These are phyloP conservation scores for Eupithecia centaureata DNA, from an alignment of 2,888 invertebrate species.

Conservation along the genomic window DNA sequence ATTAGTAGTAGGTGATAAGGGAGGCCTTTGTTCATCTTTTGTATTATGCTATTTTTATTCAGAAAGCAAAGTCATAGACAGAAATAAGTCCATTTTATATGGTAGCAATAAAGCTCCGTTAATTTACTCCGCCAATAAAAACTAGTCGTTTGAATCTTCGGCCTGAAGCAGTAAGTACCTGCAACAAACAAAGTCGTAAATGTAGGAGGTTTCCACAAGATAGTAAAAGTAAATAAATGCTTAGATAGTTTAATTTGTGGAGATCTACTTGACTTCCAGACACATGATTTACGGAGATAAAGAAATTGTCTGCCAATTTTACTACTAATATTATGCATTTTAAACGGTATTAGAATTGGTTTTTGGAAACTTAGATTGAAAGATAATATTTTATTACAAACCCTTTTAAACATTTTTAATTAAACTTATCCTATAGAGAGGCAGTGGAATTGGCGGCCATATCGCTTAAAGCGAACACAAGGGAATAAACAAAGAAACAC, in stretches of 20 bases:
- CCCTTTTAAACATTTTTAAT: too few species aligned
- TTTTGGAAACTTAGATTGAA: too few species aligned
- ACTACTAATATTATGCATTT: background rate
- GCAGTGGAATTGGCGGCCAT: too few species aligned
- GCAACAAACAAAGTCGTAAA: constrained; percentile 70
- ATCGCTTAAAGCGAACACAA: too few species aligned
- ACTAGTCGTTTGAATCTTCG: constrained; percentile 46
- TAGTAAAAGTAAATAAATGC: constrained; percentile 43
- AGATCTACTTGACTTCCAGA: background rate
- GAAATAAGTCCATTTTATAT: constrained; percentile 31
- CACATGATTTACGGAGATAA: background rate
- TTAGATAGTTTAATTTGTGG: constrained; percentile 21
- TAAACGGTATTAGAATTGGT: too few species aligned
- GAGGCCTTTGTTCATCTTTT: too few species aligned
- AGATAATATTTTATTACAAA: too few species aligned
- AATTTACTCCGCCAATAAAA: constrained; percentile 55
- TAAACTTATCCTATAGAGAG: too few species aligned
- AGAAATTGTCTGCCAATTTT: background rate
- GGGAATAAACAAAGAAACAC: too few species aligned
- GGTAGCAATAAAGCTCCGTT: constrained; percentile 46
- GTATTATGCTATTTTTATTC: too few species aligned
- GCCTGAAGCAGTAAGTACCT: constrained; percentile 55
- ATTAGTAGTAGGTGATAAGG: background rate
- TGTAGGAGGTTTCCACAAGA: constrained; percentile 41
- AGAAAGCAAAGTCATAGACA: background rate